Evolutionary conservation across 2,888 invertebrate genomes (phyloP).

Genomic region (Drosophila neotestacea): DNA sequence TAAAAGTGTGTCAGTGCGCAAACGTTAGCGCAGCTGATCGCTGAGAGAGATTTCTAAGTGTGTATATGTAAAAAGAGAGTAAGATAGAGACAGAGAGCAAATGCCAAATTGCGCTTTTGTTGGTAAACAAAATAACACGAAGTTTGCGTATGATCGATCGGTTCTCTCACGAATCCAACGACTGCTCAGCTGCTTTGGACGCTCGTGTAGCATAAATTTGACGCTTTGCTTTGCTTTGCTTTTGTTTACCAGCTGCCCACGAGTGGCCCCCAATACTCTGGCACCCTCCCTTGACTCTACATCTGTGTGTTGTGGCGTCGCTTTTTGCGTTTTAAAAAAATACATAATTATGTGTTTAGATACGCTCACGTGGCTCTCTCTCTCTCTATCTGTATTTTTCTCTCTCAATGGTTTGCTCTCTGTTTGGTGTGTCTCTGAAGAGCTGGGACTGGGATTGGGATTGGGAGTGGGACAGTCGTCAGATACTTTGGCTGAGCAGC

Average conservation of each 20-base stretch:
- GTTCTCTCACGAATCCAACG: conserved; percentile 26
- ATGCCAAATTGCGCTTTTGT: conserved; percentile 57
- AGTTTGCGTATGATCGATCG: conserved; percentile 64
- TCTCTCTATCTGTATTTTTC: conserved; percentile 6
- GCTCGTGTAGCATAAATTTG: conserved; percentile 69
- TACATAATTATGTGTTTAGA: conserved; percentile 79
- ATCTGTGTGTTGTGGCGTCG: conserved; percentile 35
- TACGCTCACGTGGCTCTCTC: conserved; percentile 57
- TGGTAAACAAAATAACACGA: conserved; percentile 79
- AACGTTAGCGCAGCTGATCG: conserved; percentile 79
- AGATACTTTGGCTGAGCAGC: conserved; percentile 60
- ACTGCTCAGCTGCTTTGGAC: conserved; percentile 69
- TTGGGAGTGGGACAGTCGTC: conserved; percentile 18
- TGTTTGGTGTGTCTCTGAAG: background rate
- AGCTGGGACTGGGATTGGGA: conserved; percentile 21
- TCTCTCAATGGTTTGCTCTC: background rate
- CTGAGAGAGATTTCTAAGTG: conserved; percentile 12
- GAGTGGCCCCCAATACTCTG: background rate
- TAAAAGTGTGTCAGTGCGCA: conserved; percentile 79
- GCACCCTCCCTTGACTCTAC: background rate
- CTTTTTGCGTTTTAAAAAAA: conserved; percentile 82
- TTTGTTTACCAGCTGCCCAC: conserved; percentile 55
- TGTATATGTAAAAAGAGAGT: background rate
- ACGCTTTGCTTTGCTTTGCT: conserved; percentile 50
- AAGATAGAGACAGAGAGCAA: background rate